phyloP scores from a whole-genome alignment of 2,797 vertebrate species.

The Allochrocebus solatus region DNA sequence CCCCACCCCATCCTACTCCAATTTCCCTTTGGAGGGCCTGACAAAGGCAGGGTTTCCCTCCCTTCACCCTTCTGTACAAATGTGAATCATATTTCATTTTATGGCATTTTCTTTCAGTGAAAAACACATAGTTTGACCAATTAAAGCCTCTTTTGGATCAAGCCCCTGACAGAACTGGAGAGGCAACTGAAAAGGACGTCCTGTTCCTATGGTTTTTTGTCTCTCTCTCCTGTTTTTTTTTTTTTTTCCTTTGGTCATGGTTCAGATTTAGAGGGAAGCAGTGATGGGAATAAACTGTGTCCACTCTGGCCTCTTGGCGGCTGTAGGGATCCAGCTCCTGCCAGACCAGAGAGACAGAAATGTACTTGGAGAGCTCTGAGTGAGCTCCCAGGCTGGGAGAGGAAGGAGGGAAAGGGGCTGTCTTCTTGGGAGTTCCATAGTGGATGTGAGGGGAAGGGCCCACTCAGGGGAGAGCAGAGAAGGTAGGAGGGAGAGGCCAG shows the following conservation, averaged over 20 bases:
- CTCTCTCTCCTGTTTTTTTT: neutral
- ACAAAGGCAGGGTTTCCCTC: neutral
- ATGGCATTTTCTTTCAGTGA: conserved; percentile 63
- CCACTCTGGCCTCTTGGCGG: neutral
- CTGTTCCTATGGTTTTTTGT: conserved; percentile 69
- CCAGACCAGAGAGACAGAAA: neutral
- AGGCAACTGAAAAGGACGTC: conserved; percentile 66
- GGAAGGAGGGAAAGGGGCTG: neutral
- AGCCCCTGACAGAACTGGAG: conserved; percentile 67
- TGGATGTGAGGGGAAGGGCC: neutral
- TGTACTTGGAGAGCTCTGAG: neutral
- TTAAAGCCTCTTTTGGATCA: conserved; percentile 78
- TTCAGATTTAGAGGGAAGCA: conserved; percentile 75
- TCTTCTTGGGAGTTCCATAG: neutral
- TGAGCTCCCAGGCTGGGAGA: neutral
- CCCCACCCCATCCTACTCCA: neutral
- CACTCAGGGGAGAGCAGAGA: neutral
- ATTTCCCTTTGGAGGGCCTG: conserved; percentile 32
- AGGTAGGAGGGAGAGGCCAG: neutral
- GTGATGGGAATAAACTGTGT: conserved; percentile 14
- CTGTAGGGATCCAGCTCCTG: neutral
- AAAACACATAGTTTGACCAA: conserved; percentile 84
- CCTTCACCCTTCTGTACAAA: neutral
- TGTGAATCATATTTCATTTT: conserved; percentile 69
- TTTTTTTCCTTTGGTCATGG: conserved; percentile 32